A percentile compares a stretch with the other conserved stretches of the same genome.
These are phyloP conservation scores for Reticulitermes lucifugus DNA, from an alignment of 2,888 invertebrate genomes.

Conservation along the genomic window DNA sequence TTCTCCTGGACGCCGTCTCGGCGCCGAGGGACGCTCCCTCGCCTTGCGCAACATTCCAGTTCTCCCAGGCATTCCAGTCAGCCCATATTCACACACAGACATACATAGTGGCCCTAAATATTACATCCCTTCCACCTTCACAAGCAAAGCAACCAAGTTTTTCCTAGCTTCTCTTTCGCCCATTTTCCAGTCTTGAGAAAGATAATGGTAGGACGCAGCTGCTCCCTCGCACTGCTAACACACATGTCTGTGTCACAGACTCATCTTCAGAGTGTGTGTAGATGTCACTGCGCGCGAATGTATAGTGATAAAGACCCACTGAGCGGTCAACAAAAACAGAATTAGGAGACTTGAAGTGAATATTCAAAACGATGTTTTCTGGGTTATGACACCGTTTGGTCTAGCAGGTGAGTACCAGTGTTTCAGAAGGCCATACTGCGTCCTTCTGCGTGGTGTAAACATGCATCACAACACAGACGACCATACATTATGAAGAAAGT, in stretches of 20 bases:
- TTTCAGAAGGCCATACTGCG: too few species aligned
- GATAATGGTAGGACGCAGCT: not conserved
- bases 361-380: too few species aligned
- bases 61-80: not conserved
- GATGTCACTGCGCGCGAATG: not conserved
- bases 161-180: not conserved
- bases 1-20: constrained; percentile 25
- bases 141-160: not conserved
- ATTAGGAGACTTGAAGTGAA: too few species aligned
- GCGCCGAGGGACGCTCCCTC: constrained; percentile 25
- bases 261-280: not conserved
- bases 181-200: not conserved
- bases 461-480: too few species aligned
- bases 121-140: too few species aligned
- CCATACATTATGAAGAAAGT: too few species aligned
- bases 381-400: too few species aligned
- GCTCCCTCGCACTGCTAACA: not conserved
- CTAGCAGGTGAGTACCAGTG: too few species aligned
- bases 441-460: too few species aligned
- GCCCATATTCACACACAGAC: not conserved
- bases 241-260: not conserved
- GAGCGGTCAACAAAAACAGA: not conserved
- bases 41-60: not conserved
- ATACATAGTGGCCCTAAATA: too few species aligned
- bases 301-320: not conserved